phyloP scores from a whole-genome alignment of 2,888 invertebrate species.

The Lasioglossum leucozonium region DNA sequence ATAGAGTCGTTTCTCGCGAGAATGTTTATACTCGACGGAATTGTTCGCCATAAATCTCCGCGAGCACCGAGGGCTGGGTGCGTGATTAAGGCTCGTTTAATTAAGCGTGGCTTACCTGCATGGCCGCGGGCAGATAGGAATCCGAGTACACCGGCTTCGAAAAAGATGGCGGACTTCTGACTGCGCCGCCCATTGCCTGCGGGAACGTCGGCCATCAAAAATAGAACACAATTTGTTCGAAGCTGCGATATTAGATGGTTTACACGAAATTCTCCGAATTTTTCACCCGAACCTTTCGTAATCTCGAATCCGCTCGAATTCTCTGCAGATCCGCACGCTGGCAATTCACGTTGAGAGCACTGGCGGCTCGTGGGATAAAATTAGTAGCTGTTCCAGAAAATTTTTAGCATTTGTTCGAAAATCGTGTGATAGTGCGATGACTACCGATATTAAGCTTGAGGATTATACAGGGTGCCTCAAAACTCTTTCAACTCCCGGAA shows the following conservation, averaged over 20 bases:
- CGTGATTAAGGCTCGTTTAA: conserved; percentile 26
- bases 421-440: too few relatives aligned
- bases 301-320: neutral
- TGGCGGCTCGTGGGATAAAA: too few relatives aligned
- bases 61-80: neutral
- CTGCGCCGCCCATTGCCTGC: conserved; percentile 70
- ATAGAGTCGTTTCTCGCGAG: neutral
- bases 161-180: conserved; percentile 77
- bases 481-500: too few relatives aligned
- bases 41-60: conserved; percentile 6
- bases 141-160: conserved; percentile 86
- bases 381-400: too few relatives aligned
- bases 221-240: neutral
- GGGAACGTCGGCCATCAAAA: conserved; percentile 48
- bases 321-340: too few relatives aligned
- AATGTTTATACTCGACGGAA: neutral
- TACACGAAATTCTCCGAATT: neutral
- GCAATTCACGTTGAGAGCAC: too few relatives aligned
- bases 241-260: neutral
- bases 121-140: conserved; percentile 88
- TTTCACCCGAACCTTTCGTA: neutral
- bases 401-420: too few relatives aligned
- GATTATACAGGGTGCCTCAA: too few relatives aligned
- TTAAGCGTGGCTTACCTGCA: conserved; percentile 86
- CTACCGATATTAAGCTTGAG: too few relatives aligned